A percentile compares a stretch with the other conserved stretches of the same genome.
phyloP scores from a whole-genome alignment of 2,797 vertebrate genomes.

The Acanthurus tractus region DNA sequence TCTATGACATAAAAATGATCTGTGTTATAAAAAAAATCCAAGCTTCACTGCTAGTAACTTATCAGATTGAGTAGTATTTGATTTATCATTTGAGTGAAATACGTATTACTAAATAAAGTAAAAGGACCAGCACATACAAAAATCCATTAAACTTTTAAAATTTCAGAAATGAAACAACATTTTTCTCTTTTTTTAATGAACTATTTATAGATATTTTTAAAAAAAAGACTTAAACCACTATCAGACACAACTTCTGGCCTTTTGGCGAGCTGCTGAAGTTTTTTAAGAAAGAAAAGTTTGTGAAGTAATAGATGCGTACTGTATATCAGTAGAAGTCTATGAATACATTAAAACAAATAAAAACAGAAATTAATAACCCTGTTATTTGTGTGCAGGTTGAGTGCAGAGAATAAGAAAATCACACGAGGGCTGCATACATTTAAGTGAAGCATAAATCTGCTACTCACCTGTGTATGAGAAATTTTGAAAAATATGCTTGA shows the following conservation, averaged over 20 bases:
- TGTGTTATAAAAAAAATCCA: not conserved
- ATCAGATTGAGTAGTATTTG: not conserved
- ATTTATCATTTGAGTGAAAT: not conserved
- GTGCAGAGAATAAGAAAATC: not conserved
- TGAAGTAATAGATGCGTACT: not conserved
- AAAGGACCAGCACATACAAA: not conserved
- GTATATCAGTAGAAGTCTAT: constrained; percentile 10
- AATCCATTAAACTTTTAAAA: not conserved
- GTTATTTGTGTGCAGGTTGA: not conserved
- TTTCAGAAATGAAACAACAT: not conserved
- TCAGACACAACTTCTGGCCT: constrained; percentile 4
- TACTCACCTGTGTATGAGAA: constrained; percentile 1
- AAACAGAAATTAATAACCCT: not conserved
- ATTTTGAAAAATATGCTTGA: not conserved
- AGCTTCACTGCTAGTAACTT: not conserved
- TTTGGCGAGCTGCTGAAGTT: constrained; percentile 1
- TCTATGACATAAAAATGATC: not conserved
- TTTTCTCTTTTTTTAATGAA: not conserved
- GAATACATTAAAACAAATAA: constrained; percentile 18
- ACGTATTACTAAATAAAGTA: not conserved
- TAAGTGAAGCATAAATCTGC: not conserved
- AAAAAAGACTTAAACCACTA: constrained; percentile 21
- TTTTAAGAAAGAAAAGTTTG: not conserved
- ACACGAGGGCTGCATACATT: not conserved
- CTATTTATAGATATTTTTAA: constrained; percentile 18